A percentile compares a stretch with the other conserved stretches of the same genome.
phyloP scores from a whole-genome alignment of 2,888 invertebrate genomes.

The Blera fallax region DNA sequence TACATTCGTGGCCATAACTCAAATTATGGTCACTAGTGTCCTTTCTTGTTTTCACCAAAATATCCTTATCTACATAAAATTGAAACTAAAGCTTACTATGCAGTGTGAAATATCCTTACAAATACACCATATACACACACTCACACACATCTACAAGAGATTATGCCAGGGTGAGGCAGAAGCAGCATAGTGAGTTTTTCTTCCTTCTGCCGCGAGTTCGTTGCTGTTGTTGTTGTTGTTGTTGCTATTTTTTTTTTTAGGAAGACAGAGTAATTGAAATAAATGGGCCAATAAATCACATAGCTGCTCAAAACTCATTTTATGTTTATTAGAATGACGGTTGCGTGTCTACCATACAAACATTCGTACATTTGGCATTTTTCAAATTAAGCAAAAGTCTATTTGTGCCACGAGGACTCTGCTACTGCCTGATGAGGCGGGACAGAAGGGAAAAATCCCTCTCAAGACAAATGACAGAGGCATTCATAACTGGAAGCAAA shows the following conservation, averaged over 20 bases:
- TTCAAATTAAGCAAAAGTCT: slow-evolving; percentile 46
- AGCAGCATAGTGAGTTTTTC: slow-evolving; percentile 5
- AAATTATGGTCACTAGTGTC: neutral
- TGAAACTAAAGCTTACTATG: slow-evolving; percentile 7
- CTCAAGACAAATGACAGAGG: slow-evolving; percentile 47
- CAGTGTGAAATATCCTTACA: slow-evolving; percentile 9
- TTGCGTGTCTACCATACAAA: slow-evolving; percentile 66
- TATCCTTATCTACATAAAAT: neutral
- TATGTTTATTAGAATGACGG: slow-evolving; percentile 68
- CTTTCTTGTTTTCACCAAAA: slow-evolving; percentile 21
- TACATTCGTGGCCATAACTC: neutral
- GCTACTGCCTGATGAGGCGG: slow-evolving; percentile 17
- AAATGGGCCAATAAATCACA: slow-evolving; percentile 71
- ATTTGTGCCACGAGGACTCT: slow-evolving; percentile 24
- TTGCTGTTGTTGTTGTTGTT: neutral
- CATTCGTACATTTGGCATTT: slow-evolving; percentile 52
- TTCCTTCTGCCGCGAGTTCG: neutral
- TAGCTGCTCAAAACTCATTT: slow-evolving; percentile 70
- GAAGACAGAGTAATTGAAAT: slow-evolving; percentile 68
- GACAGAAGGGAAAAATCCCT: slow-evolving; percentile 1
- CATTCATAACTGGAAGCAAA: slow-evolving; percentile 45
- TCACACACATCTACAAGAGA: neutral
- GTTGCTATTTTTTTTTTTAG: slow-evolving; percentile 1
- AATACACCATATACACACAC: neutral
- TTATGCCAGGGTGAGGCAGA: neutral